phyloP scores from a whole-genome alignment of 2,113 vertebrate species.

The Lepidothrix coronata region DNA sequence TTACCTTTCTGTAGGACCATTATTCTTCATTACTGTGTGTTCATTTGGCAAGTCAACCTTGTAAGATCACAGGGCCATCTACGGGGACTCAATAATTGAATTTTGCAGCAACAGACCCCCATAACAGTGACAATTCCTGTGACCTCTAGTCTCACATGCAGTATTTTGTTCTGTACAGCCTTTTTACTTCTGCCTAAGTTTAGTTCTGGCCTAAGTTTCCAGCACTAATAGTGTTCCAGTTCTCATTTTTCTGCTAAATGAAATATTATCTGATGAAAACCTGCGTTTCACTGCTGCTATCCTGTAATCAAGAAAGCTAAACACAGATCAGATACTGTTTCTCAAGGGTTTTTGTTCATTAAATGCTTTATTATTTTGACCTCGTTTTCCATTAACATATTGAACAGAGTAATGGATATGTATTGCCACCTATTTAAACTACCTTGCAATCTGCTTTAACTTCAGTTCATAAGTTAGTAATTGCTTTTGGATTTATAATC shows the following conservation, averaged over 20 bases:
- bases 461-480: background rate
- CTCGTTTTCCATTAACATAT: background rate
- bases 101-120: background rate
- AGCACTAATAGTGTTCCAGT: background rate
- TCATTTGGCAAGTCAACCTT: background rate
- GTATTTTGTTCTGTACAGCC: background rate
- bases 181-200: background rate
- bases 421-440: constrained; percentile 43
- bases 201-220: background rate
- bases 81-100: background rate
- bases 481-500: constrained; percentile 23
- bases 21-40: background rate
- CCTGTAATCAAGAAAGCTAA: constrained; percentile 17
- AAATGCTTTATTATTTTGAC: constrained; percentile 11
- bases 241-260: background rate
- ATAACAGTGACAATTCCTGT: background rate
- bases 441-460: background rate
- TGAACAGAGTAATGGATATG: background rate
- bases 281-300: background rate
- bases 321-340: constrained; percentile 1
- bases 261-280: background rate
- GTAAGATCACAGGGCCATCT: background rate
- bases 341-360: background rate
- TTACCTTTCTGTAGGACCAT: background rate
- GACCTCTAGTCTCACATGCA: background rate